These are phyloP conservation scores for Microctonus hyperodae DNA, from an alignment of 2,888 invertebrate genomes.

Conservation along the genomic window DNA sequence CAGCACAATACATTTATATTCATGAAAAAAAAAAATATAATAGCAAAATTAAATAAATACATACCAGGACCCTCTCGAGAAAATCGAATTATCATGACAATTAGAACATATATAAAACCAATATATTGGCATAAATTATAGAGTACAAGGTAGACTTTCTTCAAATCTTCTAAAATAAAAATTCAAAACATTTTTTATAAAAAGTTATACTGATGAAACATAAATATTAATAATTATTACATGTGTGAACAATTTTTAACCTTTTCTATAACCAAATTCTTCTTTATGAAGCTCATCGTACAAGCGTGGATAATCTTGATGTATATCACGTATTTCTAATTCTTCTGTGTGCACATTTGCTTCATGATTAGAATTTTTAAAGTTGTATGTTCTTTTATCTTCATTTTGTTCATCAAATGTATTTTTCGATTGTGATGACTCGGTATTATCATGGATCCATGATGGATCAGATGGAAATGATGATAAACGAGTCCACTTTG, in stretches of 20 bases:
- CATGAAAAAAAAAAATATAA: background rate
- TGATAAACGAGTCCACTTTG: slow-evolving; percentile 87
- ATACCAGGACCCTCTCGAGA: slow-evolving; percentile 75
- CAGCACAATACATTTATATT: too few relatives aligned
- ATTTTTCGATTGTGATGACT: slow-evolving; percentile 86
- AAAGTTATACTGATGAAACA: background rate
- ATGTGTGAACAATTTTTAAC: slow-evolving; percentile 62
- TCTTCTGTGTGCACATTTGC: slow-evolving; percentile 25
- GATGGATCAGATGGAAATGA: slow-evolving; percentile 84
- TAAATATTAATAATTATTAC: background rate
- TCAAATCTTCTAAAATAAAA: slow-evolving; percentile 73
- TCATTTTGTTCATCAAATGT: slow-evolving; percentile 72
- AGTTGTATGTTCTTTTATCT: slow-evolving; percentile 56
- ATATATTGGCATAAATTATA: slow-evolving; percentile 92
- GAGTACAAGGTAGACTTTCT: slow-evolving; percentile 83
- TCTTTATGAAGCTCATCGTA: slow-evolving; percentile 77
- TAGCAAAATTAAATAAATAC: slow-evolving; percentile 31
- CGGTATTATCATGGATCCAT: slow-evolving; percentile 95
- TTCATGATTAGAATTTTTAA: slow-evolving; percentile 53
- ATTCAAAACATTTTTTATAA: slow-evolving; percentile 7
- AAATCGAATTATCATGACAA: slow-evolving; percentile 78
- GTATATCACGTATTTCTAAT: slow-evolving; percentile 70
- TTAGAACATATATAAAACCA: slow-evolving; percentile 80
- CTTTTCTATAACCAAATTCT: slow-evolving; percentile 80
- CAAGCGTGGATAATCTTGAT: slow-evolving; percentile 80